Base-by-base conservation (phyloP, 2,888 invertebrate species). In the Apamea epomidion region DNA sequence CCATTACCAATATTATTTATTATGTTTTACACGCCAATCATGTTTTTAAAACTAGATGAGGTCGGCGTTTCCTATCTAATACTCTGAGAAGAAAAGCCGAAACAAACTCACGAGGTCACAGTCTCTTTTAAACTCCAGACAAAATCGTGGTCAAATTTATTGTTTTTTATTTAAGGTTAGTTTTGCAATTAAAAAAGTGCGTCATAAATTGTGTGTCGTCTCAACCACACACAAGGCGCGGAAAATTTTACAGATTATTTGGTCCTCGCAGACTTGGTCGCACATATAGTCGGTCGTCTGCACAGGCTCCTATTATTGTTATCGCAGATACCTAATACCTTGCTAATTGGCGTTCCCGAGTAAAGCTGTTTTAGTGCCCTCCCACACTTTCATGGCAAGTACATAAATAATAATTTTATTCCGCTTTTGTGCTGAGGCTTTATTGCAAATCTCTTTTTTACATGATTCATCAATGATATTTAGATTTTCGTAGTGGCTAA, bases 321-420 rank as follows among this genome's bases (percentile, higher is more conserved):
- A 32, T 58, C 10, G 16, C 1, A 74, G 48, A 64, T 70, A 58
- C 8, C 29, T 62, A 65, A 70, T 85, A 60, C 62, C 14, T 45
- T 45, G 16, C 10, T 86, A 82, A 82, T 83, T 86, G 68, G 72
- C 32, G 48, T 60, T 70, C 2, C 32, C 16, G 29, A 51, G n/a
- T 32, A 69, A 54, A 81, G 29, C 21, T 32, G 42, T 70, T 85
- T 51, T 21, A 64, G 45, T 79, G 14, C 10, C 51, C 60, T 45
- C 85, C 78, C 76, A 78, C 58, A 45, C 21, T 32, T 84, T 54
- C 45, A 25, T 18, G n/a, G 60, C 0, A 76, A 65, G 21, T 32
- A n/a, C 10, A 62, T 58, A 83, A 65, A 65, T n/a, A 54, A 54
- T 32, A 5, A 2, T 1, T 25, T 58, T 54, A 32, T 32, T 42